Conservation (phyloP, 2,888 invertebrate species). For the Trimorus sp. region DNA sequence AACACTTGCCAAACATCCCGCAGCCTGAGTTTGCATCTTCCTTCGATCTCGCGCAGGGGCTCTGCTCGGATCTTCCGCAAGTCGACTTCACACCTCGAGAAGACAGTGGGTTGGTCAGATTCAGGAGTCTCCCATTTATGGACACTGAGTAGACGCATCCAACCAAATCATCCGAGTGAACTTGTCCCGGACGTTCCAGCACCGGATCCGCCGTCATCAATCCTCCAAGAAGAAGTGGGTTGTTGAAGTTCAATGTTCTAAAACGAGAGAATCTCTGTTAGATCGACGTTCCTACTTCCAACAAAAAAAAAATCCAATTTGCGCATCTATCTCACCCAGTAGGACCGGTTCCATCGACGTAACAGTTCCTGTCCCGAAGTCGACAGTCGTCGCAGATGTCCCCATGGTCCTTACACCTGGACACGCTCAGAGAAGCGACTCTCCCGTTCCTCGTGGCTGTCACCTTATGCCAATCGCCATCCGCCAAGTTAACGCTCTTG, state of each 20-base stretch:
- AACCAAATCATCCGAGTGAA: slow-evolving; percentile 95
- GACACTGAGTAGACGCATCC: slow-evolving; percentile 96
- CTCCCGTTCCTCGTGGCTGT: slow-evolving; percentile 94
- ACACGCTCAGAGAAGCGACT: slow-evolving; percentile 92
- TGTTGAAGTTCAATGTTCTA: slow-evolving; percentile 95
- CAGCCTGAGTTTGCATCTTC: slow-evolving; percentile 82
- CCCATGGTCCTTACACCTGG: slow-evolving; percentile 92
- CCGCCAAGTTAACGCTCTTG: slow-evolving; percentile 86
- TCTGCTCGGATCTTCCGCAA: slow-evolving; percentile 88
- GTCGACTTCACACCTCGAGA: slow-evolving; percentile 88
- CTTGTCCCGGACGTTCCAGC: slow-evolving; percentile 93
- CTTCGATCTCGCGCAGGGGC: slow-evolving; percentile 83
- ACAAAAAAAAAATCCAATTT: neutral
- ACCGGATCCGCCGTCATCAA: slow-evolving; percentile 92
- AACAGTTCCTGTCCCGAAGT: slow-evolving; percentile 91
- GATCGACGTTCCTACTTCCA: neutral
- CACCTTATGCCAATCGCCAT: slow-evolving; percentile 95
- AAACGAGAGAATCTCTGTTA: too few species aligned
- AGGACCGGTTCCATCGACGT: slow-evolving; percentile 92
- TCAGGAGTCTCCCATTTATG: slow-evolving; percentile 92
- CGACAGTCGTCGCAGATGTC: slow-evolving; percentile 93
- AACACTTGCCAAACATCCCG: slow-evolving; percentile 87
- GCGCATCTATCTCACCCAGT: slow-evolving; percentile 87
- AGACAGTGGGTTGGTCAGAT: slow-evolving; percentile 89
- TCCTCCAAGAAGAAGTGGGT: slow-evolving; percentile 93